A percentile compares a stretch with the other conserved stretches of the same genome.
These are phyloP conservation scores for Amblyraja radiata DNA, from an alignment of 2,797 vertebrate genomes.

Conservation along the genomic window DNA sequence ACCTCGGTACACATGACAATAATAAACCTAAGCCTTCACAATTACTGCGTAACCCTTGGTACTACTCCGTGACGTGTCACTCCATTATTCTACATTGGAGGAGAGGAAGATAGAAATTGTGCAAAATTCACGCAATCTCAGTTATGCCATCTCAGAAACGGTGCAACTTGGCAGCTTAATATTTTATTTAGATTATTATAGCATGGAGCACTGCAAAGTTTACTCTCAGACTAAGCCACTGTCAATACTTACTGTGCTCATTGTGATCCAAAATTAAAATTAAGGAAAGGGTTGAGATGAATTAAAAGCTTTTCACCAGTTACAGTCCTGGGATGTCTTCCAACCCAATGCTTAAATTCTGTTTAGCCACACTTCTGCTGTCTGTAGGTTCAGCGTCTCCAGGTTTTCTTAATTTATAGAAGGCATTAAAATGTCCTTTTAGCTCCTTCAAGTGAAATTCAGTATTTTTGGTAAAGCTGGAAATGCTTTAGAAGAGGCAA, in stretches of 20 bases:
- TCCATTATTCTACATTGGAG: background rate
- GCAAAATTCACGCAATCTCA: background rate
- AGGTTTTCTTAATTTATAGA: constrained; percentile 15
- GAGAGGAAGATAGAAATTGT: background rate
- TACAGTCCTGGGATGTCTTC: background rate
- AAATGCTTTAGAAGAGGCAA: constrained; percentile 5
- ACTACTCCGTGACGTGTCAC: background rate
- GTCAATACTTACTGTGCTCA: constrained; percentile 35
- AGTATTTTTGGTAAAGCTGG: background rate
- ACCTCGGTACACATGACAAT: too few species aligned
- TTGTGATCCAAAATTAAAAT: background rate
- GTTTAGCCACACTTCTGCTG: constrained; percentile 1
- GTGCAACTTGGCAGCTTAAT: background rate
- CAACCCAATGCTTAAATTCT: constrained; percentile 7
- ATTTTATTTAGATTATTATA: background rate
- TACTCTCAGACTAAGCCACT: background rate
- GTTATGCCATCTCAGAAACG: background rate
- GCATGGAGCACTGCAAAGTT: background rate
- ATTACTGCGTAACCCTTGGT: background rate
- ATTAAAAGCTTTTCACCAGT: constrained; percentile 25
- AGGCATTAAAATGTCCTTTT: background rate
- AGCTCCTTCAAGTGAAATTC: background rate
- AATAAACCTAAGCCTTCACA: background rate
- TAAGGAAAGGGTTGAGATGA: background rate
- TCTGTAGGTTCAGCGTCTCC: background rate